A percentile compares a stretch with the other conserved stretches of the same genome.
phyloP scores from a whole-genome alignment of 1,140 invertebrate species.

The Bicyclus anynana region DNA sequence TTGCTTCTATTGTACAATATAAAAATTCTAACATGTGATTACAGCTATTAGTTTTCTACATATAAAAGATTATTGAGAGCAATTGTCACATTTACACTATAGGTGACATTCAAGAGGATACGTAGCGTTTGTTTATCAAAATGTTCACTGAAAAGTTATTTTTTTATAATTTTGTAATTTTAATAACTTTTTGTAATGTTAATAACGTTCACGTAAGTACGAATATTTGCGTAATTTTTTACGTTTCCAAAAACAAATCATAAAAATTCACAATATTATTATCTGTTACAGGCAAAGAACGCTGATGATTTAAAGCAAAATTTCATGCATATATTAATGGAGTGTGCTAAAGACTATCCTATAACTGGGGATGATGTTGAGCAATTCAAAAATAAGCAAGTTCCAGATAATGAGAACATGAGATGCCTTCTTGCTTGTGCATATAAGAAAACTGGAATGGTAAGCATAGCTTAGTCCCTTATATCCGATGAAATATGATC shows the following conservation, averaged over 20 bases:
- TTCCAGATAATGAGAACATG: constrained; percentile 39
- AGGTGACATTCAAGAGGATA: not conserved
- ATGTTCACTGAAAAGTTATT: constrained; percentile 9
- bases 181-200: constrained; percentile 2
- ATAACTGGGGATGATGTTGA: constrained; percentile 38
- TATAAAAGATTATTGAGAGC: constrained; percentile 25
- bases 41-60: constrained; percentile 10
- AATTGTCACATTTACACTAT: constrained; percentile 36
- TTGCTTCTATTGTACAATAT: constrained; percentile 1
- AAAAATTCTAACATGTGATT: constrained; percentile 4
- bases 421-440: constrained; percentile 61
- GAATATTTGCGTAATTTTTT: not conserved
- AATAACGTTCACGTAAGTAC: constrained; percentile 9
- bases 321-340: constrained; percentile 40
- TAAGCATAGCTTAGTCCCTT: too few relatives aligned
- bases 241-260: not conserved
- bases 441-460: constrained; percentile 60
- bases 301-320: constrained; percentile 42
- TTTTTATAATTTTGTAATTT: constrained; percentile 3
- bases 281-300: constrained; percentile 25
- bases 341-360: constrained; percentile 36
- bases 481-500: too few relatives aligned
- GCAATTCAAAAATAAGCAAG: constrained; percentile 34
- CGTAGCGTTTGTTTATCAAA: not conserved
- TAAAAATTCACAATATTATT: not conserved